phyloP scores from a whole-genome alignment of 2,113 vertebrate genomes.

The Tachysurus fulvidraco region DNA sequence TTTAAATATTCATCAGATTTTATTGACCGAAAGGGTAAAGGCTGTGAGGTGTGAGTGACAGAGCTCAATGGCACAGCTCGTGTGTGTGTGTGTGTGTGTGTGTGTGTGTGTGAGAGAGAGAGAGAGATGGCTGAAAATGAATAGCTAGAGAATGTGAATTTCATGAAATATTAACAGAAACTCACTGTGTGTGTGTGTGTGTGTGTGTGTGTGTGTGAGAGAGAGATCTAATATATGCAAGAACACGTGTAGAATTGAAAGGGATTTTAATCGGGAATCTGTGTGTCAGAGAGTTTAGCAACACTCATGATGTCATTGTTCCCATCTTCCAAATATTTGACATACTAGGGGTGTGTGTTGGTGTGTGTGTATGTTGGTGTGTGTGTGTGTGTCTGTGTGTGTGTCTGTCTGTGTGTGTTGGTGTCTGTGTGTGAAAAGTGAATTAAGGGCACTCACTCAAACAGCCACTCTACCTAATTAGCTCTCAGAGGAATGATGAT shows the following conservation, averaged over 20 bases:
- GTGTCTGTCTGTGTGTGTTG: neutral
- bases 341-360: neutral
- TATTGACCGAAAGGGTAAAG: conserved; percentile 7
- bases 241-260: neutral
- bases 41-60: conserved; percentile 14
- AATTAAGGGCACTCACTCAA: conserved; percentile 35
- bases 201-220: neutral
- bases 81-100: neutral
- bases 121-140: conserved; percentile 11
- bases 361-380: neutral
- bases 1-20: conserved; percentile 24
- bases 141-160: conserved; percentile 23
- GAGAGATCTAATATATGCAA: neutral
- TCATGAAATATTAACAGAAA: conserved; percentile 24
- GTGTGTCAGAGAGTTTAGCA: neutral
- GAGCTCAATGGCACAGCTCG: neutral
- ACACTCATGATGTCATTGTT: neutral
- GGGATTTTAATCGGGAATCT: neutral
- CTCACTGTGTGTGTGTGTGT: conserved; percentile 5
- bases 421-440: neutral
- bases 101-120: neutral
- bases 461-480: conserved; percentile 50
- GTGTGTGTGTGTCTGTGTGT: conserved; percentile 6
- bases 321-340: conserved; percentile 3
- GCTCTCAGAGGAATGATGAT: conserved; percentile 33